Conservation (phyloP, 2,888 invertebrate genomes). For the Sphaeridia pumilis region DNA sequence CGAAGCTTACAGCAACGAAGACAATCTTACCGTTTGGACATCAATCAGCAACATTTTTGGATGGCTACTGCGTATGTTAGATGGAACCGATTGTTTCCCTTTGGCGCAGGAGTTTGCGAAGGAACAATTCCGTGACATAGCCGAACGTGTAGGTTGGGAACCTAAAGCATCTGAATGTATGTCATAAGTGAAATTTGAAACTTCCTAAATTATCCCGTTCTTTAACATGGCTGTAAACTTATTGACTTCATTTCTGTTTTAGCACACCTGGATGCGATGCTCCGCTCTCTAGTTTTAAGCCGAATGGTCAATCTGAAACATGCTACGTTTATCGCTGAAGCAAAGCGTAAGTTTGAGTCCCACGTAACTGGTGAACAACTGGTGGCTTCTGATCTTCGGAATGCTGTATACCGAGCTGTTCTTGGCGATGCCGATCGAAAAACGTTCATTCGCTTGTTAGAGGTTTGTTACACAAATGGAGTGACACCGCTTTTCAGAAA, state of each 20-base stretch:
- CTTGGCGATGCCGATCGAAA: slow-evolving; percentile 57
- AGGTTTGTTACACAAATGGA: slow-evolving; percentile 39
- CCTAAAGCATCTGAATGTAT: slow-evolving; percentile 54
- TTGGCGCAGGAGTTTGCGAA: slow-evolving; percentile 63
- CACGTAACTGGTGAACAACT: slow-evolving; percentile 51
- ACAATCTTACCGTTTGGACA: slow-evolving; percentile 82
- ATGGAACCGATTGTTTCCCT: slow-evolving; percentile 63
- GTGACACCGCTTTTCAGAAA: too few relatives aligned
- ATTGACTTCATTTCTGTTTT: background rate
- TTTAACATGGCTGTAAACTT: background rate
- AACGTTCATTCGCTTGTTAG: slow-evolving; percentile 64
- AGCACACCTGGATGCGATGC: slow-evolving; percentile 67
- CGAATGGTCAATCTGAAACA: slow-evolving; percentile 69
- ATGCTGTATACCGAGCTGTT: slow-evolving; percentile 75
- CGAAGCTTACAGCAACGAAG: slow-evolving; percentile 70
- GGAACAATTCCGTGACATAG: slow-evolving; percentile 59
- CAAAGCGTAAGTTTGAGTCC: slow-evolving; percentile 52
- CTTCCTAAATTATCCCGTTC: background rate
- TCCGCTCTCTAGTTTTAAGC: slow-evolving; percentile 71
- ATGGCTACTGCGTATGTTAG: slow-evolving; percentile 60
- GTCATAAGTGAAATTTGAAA: slow-evolving; percentile 1
- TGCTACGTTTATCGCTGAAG: slow-evolving; percentile 62
- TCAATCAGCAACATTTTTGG: slow-evolving; percentile 60
- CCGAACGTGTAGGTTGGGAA: slow-evolving; percentile 72
- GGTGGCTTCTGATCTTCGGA: slow-evolving; percentile 74